Conservation (phyloP, 2,113 vertebrate genomes). For the Lipophrys pholis region DNA sequence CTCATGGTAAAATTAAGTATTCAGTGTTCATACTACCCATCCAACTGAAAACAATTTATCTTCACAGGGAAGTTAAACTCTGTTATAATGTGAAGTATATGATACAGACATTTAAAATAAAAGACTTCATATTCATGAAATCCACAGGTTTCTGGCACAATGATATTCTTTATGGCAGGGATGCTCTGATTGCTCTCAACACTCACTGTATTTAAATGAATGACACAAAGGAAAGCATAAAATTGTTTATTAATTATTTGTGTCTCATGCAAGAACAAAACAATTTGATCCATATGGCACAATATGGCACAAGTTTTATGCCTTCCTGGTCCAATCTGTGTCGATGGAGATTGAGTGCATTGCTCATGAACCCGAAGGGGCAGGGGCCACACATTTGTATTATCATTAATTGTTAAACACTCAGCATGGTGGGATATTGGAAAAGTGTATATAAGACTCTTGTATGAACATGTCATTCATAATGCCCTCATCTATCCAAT, state of each 20-base stretch:
- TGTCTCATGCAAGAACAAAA: background rate
- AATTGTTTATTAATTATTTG: background rate
- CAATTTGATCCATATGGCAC: background rate
- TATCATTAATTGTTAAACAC: background rate
- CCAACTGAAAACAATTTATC: background rate
- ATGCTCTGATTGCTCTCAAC: background rate
- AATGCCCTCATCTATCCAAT: background rate
- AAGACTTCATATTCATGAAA: background rate
- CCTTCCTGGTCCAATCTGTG: too few species aligned
- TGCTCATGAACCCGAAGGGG: background rate
- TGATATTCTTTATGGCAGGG: background rate
- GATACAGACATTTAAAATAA: background rate
- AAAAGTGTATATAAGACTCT: background rate
- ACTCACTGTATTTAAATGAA: background rate
- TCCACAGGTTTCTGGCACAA: background rate
- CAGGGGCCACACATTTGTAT: background rate
- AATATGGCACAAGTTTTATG: too few species aligned
- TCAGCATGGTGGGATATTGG: background rate
- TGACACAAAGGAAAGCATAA: background rate
- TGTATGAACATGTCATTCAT: background rate
- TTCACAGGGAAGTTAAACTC: background rate
- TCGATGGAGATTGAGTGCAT: too few species aligned
- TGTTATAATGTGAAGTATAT: background rate
- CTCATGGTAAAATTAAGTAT: slow-evolving; percentile 42
- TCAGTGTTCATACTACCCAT: background rate